phyloP scores from a whole-genome alignment of 1,140 invertebrate species.

The Rhopalosiphum maidis region DNA sequence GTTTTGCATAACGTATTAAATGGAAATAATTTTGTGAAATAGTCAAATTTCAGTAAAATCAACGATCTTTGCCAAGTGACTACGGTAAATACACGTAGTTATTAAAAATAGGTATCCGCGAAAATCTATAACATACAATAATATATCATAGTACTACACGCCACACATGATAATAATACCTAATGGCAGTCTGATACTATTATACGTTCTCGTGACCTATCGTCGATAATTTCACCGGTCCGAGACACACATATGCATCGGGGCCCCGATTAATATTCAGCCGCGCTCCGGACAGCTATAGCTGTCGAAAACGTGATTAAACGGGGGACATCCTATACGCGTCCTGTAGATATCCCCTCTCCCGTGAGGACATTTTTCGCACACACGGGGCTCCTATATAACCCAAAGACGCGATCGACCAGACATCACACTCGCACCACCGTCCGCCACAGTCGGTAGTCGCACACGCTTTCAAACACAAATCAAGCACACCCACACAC shows the following conservation, averaged over 20 bases:
- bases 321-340: background rate
- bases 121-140: background rate
- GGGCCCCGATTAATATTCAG: slow-evolving; percentile 31
- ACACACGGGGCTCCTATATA: background rate
- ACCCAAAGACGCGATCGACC: slow-evolving; percentile 22
- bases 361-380: background rate
- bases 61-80: background rate
- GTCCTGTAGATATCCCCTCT: background rate
- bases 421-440: slow-evolving; percentile 28
- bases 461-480: background rate
- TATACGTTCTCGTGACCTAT: slow-evolving; percentile 19
- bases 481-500: background rate
- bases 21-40: background rate
- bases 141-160: background rate
- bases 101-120: background rate
- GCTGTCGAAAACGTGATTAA: slow-evolving; percentile 42
- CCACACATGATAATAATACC: background rate
- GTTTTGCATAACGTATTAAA: background rate
- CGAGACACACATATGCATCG: background rate
- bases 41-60: background rate
- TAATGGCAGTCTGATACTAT: background rate
- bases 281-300: background rate
- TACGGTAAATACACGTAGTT: background rate
- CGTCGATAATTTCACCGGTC: slow-evolving; percentile 33
- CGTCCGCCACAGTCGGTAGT: background rate